phyloP scores from a whole-genome alignment of 2,113 vertebrate species.

The Heliornis fulica region DNA sequence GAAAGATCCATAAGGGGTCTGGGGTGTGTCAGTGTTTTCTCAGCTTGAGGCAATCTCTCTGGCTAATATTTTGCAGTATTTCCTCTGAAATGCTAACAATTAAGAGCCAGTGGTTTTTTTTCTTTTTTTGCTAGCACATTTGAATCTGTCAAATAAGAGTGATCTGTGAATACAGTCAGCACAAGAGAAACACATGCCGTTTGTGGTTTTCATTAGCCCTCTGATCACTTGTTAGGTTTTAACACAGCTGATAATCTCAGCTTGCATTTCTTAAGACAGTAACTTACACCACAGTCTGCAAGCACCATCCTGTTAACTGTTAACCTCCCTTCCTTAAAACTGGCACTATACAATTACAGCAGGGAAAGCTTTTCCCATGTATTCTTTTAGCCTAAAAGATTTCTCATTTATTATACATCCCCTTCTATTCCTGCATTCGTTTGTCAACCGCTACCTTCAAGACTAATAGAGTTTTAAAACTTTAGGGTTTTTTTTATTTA shows the following conservation, averaged over 20 bases:
- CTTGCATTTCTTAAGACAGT: conserved; percentile 1
- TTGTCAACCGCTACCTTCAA: neutral
- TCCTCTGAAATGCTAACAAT: conserved; percentile 35
- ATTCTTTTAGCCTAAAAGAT: neutral
- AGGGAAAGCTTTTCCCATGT: neutral
- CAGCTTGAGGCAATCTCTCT: neutral
- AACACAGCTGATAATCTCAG: neutral
- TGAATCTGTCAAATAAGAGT: conserved; percentile 10
- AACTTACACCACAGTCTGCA: conserved; percentile 1
- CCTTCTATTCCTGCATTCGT: neutral
- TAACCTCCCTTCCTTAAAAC: neutral
- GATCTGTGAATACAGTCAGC: neutral
- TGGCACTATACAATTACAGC: neutral
- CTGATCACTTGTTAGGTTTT: conserved; percentile 2
- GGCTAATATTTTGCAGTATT: neutral
- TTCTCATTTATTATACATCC: neutral
- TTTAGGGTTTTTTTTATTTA: rapidly evolving
- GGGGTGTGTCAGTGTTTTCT: neutral
- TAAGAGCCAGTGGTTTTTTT: conserved; percentile 13
- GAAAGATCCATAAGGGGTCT: neutral
- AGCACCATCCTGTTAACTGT: neutral
- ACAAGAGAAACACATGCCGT: neutral
- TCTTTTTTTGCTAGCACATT: conserved; percentile 7
- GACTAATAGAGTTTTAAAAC: neutral
- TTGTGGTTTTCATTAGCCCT: neutral